phyloP scores from a whole-genome alignment of 1,140 invertebrate species.

The Drosophila bocqueti region DNA sequence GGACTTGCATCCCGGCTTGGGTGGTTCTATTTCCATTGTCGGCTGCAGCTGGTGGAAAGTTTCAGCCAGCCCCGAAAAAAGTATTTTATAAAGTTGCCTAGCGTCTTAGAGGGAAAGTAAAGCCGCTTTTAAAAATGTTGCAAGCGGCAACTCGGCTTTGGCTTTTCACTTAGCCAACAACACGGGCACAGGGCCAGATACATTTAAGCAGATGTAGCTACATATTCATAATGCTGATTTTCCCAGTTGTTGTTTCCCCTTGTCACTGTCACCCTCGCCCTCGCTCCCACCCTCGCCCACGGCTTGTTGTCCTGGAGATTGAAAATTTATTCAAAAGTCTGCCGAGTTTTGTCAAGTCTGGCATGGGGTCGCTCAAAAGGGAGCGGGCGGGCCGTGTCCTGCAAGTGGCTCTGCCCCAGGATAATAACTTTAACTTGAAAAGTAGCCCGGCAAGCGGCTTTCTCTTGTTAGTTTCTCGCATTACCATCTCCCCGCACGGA shows the following conservation, averaged over 20 bases:
- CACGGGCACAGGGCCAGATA: constrained; percentile 43
- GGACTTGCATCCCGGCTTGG: constrained; percentile 43
- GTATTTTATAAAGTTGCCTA: constrained; percentile 52
- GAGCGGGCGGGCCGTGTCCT: constrained; percentile 9
- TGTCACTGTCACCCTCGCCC: constrained; percentile 10
- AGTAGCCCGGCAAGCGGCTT: constrained; percentile 76
- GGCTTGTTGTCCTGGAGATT: constrained; percentile 62
- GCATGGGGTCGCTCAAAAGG: constrained; percentile 24
- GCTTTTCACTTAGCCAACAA: constrained; percentile 73
- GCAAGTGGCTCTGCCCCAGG: constrained; percentile 34
- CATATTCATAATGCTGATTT: constrained; percentile 79
- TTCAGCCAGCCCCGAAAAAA: constrained; percentile 36
- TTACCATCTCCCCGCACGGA: constrained; percentile 12
- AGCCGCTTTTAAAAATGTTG: constrained; percentile 79
- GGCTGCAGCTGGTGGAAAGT: constrained; percentile 56
- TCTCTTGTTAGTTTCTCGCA: constrained; percentile 59
- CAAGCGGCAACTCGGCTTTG: constrained; percentile 66
- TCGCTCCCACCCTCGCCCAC: not conserved
- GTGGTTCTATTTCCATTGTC: constrained; percentile 34
- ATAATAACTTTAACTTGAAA: constrained; percentile 79
- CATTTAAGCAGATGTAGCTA: constrained; percentile 73
- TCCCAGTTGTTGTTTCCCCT: constrained; percentile 20
- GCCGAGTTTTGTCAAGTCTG: constrained; percentile 72
- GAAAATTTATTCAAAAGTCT: constrained; percentile 81
- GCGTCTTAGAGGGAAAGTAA: constrained; percentile 67